A percentile compares a stretch with the other conserved stretches of the same genome.
These are phyloP conservation scores for Whitmania pigra DNA, from an alignment of 1,140 invertebrate genomes.

Conservation along the genomic window DNA sequence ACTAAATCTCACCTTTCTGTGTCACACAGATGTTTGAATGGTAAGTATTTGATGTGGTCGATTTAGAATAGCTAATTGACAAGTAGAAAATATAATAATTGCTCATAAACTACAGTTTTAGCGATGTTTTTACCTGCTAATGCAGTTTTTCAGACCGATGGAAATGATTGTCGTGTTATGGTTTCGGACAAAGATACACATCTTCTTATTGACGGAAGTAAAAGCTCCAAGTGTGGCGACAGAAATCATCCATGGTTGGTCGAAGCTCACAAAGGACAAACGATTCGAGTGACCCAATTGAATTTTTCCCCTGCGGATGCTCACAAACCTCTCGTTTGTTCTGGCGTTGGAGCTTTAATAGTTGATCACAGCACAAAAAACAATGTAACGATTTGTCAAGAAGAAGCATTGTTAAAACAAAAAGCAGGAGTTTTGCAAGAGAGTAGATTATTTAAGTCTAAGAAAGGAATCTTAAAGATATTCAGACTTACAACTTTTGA, in stretches of 20 bases:
- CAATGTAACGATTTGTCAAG: too few species aligned
- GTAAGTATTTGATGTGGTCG: neutral
- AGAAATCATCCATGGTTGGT: neutral
- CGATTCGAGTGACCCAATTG: neutral
- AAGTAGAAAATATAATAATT: neutral
- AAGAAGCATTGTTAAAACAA: too few species aligned
- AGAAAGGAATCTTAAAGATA: too few species aligned
- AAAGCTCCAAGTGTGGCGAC: neutral
- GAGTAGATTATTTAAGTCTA: too few species aligned
- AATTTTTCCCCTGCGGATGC: neutral
- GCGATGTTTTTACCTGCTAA: neutral
- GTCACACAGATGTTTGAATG: neutral
- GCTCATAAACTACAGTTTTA: neutral
- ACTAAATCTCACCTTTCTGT: neutral
- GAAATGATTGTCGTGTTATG: neutral
- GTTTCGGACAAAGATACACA: neutral
- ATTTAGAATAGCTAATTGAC: neutral
- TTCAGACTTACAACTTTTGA: too few species aligned
- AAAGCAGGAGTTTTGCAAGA: too few species aligned
- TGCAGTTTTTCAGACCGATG: constrained; percentile 6
- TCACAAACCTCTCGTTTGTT: neutral
- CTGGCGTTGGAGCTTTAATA: neutral
- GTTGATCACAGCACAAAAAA: neutral
- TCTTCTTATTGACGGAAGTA: neutral
- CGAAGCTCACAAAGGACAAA: constrained; percentile 1